Percentiles rank a stretch among this genome's conserved stretches.
Conservation (phyloP, 2,888 invertebrate species). For the Dendrolimus houi region DNA sequence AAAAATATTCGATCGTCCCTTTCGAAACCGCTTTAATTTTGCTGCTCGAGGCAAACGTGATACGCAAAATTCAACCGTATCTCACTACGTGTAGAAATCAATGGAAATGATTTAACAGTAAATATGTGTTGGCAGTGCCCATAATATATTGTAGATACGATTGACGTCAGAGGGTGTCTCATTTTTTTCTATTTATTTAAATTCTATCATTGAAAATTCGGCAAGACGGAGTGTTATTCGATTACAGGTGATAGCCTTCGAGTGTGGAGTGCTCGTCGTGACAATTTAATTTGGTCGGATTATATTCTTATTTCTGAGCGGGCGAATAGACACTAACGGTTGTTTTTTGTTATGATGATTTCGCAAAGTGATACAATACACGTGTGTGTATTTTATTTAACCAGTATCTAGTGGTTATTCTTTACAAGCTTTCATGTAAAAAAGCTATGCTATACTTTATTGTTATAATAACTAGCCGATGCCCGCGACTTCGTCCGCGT, state of each 20-base stretch:
- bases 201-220: constrained; percentile 56
- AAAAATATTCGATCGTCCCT: constrained; percentile 65
- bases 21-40: constrained; percentile 39
- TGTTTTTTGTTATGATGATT: no score
- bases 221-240: constrained; percentile 54
- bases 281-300: constrained; percentile 41
- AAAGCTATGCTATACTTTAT: no score
- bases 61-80: neutral
- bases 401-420: no score
- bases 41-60: constrained; percentile 8
- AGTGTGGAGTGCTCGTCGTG: constrained; percentile 35
- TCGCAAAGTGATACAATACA: no score
- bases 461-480: no score
- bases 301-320: constrained; percentile 9
- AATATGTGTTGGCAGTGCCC: constrained; percentile 11
- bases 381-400: no score
- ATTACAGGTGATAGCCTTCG: constrained; percentile 38
- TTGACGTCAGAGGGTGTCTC: constrained; percentile 63
- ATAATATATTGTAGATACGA: constrained; percentile 66
- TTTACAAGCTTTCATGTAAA: no score
- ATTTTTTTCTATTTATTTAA: constrained; percentile 54
- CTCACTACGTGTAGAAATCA: neutral
- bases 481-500: no score
- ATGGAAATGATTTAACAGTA: no score
- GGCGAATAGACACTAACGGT: neutral